These are phyloP conservation scores for Romanomermis culicivorax DNA, from an alignment of 2,888 invertebrate genomes.

Conservation along the genomic window DNA sequence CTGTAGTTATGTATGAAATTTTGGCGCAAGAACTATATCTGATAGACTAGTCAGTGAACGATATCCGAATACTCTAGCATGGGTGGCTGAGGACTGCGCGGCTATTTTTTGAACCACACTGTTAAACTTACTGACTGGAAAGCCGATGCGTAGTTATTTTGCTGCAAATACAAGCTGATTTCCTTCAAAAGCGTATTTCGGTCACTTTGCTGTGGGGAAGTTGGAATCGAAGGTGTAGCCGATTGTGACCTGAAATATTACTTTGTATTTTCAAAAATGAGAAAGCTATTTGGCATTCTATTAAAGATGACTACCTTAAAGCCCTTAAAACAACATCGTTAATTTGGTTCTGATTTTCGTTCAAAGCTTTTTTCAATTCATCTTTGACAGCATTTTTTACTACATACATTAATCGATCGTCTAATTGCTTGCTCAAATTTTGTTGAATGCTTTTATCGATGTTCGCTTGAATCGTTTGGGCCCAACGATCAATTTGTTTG, in stretches of 20 bases:
- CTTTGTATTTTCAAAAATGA: no score
- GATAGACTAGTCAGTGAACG: no score
- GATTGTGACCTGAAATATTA: conserved; percentile 2
- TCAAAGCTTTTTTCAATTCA: conserved; percentile 15
- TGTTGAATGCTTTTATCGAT: neutral
- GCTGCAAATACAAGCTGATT: neutral
- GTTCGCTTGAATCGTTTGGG: neutral
- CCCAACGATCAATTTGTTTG: neutral
- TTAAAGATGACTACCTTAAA: conserved; percentile 26
- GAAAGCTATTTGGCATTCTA: no score
- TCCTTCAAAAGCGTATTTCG: neutral
- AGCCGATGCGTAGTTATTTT: neutral
- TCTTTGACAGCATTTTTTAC: conserved; percentile 25
- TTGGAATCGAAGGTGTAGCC: neutral
- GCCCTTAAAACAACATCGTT: conserved; percentile 27
- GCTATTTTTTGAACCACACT: no score
- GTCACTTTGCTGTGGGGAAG: neutral
- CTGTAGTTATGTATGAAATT: no score
- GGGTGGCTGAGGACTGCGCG: no score
- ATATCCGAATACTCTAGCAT: no score
- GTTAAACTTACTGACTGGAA: neutral
- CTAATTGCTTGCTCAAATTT: neutral
- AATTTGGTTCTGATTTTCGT: neutral
- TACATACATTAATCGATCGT: conserved; percentile 5
- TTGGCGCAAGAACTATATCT: no score